These are phyloP conservation scores for Pyrrhia umbra DNA, from an alignment of 2,888 invertebrate species.

Conservation along the genomic window DNA sequence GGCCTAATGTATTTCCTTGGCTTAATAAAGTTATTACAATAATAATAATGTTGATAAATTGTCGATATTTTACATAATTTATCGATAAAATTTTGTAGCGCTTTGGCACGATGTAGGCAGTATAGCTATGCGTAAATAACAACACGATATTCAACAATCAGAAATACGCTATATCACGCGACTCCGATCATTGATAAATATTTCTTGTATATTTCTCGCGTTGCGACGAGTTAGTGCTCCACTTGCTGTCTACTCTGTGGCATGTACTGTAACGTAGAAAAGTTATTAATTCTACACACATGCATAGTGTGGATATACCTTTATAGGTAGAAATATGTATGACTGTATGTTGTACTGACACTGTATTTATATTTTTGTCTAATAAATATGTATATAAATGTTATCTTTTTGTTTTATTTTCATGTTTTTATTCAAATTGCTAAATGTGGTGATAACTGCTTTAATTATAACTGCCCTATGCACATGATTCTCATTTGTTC, in stretches of 20 bases:
- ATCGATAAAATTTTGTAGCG: conserved; percentile 5
- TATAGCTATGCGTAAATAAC: not conserved
- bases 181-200: not conserved
- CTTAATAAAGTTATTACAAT: conserved; percentile 5
- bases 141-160: not conserved
- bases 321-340: conserved; percentile 42
- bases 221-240: conserved; percentile 1
- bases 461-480: too few species aligned
- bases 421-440: too few species aligned
- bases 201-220: not conserved
- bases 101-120: not conserved
- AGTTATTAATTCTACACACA: conserved; percentile 6
- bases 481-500: too few species aligned
- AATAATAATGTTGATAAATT: conserved; percentile 5
- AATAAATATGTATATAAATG: conserved; percentile 64
- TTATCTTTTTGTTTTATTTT: conserved; percentile 39
- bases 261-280: conserved; percentile 4
- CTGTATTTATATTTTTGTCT: conserved; percentile 60
- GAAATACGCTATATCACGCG: not conserved
- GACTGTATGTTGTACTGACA: conserved; percentile 46
- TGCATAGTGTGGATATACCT: conserved; percentile 20
- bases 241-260: conserved; percentile 20
- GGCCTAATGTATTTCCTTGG: conserved; percentile 7
- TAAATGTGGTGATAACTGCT: too few species aligned
- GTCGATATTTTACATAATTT: conserved; percentile 3